Evolutionary conservation across 2,888 invertebrate species (phyloP).

Genomic region (Caenorhabditis sp.): DNA sequence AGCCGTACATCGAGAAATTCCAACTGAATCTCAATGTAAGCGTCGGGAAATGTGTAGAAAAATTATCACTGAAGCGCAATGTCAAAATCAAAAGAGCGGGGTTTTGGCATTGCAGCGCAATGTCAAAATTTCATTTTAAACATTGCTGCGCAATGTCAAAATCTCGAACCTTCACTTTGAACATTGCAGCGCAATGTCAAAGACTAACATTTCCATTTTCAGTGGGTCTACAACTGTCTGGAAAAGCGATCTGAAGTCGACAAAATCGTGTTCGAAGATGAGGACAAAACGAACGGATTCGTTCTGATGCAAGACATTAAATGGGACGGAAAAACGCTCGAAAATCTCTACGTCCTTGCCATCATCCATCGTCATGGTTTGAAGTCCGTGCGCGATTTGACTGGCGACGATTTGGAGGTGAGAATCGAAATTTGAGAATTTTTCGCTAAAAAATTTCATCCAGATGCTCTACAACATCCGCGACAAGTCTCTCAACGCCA

Average conservation of each 20-base stretch:
- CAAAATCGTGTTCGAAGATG: slow-evolving; percentile 91
- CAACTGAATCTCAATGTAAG: slow-evolving; percentile 82
- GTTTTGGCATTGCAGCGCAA: not conserved
- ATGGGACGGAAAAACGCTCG: slow-evolving; percentile 91
- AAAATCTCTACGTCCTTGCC: slow-evolving; percentile 91
- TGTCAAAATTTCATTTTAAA: not conserved
- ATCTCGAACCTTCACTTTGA: not conserved
- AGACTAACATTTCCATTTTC: slow-evolving; percentile 83
- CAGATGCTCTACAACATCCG: slow-evolving; percentile 91
- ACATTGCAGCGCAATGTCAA: not conserved
- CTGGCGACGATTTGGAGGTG: slow-evolving; percentile 35
- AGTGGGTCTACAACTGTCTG: slow-evolving; percentile 98
- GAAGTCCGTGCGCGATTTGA: slow-evolving; percentile 88
- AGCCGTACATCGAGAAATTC: slow-evolving; percentile 88
- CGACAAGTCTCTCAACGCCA: slow-evolving; percentile 89
- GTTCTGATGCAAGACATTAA: slow-evolving; percentile 95
- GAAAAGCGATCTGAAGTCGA: slow-evolving; percentile 94
- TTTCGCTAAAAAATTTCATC: slow-evolving; percentile 84
- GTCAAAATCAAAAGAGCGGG: not conserved
- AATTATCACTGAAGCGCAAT: not conserved
- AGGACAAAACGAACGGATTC: slow-evolving; percentile 90
- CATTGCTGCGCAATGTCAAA: slow-evolving; percentile 6
- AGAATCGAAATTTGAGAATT: too few relatives aligned
- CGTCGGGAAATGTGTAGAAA: not conserved
- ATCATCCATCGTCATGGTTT: slow-evolving; percentile 89